phyloP scores from a whole-genome alignment of 2,113 vertebrate species.

The Alligator mississippiensis region DNA sequence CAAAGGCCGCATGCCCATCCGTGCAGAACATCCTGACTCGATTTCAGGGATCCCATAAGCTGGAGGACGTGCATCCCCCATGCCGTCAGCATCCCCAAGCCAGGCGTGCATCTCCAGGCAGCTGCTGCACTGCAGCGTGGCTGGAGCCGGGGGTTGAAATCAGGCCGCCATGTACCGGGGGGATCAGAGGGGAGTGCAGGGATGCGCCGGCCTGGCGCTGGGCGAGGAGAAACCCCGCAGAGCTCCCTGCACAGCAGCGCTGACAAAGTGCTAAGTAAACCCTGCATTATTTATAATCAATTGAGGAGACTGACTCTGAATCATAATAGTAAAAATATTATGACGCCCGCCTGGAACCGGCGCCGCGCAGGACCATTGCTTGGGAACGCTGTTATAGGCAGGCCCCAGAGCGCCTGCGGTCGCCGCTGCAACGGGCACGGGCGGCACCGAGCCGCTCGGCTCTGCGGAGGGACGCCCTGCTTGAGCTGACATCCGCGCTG shows the following conservation, averaged over 20 bases:
- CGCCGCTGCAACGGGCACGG: background rate
- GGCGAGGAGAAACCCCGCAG: background rate
- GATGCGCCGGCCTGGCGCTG: background rate
- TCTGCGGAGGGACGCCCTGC: background rate
- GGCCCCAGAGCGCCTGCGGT: background rate
- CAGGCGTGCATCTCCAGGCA: background rate
- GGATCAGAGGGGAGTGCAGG: too few relatives aligned
- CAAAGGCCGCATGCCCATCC: too few relatives aligned
- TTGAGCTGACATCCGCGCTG: background rate
- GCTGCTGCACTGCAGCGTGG: too few relatives aligned
- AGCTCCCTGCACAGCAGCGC: background rate
- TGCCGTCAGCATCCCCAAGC: background rate
- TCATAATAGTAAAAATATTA: background rate
- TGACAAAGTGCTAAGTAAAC: fast-evolving
- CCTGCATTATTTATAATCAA: fast-evolving
- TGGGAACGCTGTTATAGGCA: background rate
- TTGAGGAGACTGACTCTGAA: background rate
- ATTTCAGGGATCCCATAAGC: fast-evolving
- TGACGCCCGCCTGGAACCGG: too few relatives aligned
- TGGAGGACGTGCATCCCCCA: background rate
- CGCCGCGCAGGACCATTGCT: fast-evolving
- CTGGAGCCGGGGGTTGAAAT: too few relatives aligned
- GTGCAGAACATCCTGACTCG: too few relatives aligned
- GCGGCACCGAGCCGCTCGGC: background rate
- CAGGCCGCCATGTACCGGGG: too few relatives aligned